phyloP scores from a whole-genome alignment of 2,113 vertebrate species.

The Mus musculus region DNA sequence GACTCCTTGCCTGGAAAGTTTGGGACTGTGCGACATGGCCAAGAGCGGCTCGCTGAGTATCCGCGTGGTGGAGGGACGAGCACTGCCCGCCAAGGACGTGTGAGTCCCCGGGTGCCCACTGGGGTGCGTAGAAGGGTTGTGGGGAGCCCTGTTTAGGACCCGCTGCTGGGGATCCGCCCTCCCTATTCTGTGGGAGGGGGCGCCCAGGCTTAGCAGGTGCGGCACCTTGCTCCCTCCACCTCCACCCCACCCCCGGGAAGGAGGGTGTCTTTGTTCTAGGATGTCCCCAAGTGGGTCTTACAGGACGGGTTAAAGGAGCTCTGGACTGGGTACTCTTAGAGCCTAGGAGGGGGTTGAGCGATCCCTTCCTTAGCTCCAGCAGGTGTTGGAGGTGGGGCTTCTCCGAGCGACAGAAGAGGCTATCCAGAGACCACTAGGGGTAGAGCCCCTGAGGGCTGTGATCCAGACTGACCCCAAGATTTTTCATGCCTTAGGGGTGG shows the following conservation, averaged over 20 bases:
- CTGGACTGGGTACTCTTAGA: not conserved
- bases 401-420: not conserved
- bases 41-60: slow-evolving; percentile 92
- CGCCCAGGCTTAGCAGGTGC: not conserved
- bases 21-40: slow-evolving; percentile 85
- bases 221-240: not conserved
- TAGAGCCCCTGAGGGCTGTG: not conserved
- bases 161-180: not conserved
- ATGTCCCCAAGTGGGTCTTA: not conserved
- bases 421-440: not conserved
- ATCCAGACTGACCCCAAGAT: not conserved
- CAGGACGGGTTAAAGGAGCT: not conserved
- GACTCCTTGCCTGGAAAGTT: slow-evolving; percentile 66
- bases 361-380: not conserved
- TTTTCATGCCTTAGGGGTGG: not conserved
- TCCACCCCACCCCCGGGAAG: not conserved
- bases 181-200: slow-evolving; percentile 19
- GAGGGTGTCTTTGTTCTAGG: slow-evolving; percentile 36
- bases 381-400: not conserved
- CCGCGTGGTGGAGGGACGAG: slow-evolving; percentile 93
- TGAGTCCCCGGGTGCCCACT: slow-evolving; percentile 82
- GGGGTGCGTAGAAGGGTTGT: not conserved
- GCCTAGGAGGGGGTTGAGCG: not conserved
- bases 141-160: not conserved
- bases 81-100: slow-evolving; percentile 95